A percentile compares a stretch with the other conserved stretches of the same genome.
Conservation (phyloP, 1,140 invertebrate species). For the Euborellia annulipes region DNA sequence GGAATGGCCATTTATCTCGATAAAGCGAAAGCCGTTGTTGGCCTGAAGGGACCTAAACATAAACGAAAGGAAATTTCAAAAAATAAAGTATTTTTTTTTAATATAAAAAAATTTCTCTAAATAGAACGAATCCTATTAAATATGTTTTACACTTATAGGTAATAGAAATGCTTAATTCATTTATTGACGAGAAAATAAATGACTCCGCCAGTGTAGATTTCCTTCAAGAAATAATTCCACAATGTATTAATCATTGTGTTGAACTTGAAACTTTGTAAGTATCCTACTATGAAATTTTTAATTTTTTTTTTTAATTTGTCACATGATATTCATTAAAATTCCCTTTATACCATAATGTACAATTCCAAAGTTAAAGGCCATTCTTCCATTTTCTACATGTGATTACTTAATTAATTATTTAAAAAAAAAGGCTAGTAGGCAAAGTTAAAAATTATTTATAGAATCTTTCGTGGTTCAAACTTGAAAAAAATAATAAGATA, state of each 20-base stretch:
- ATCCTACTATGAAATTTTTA: no score
- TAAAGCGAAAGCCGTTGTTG: constrained; percentile 47
- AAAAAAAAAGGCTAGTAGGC: no score
- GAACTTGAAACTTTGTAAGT: constrained; percentile 24
- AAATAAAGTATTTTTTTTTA: constrained; percentile 40
- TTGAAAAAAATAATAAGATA: no score
- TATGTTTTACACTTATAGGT: constrained; percentile 26
- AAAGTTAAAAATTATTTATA: no score
- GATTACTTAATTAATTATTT: no score
- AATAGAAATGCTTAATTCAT: constrained; percentile 36
- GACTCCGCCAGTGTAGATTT: constrained; percentile 9
- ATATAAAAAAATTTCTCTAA: constrained; percentile 14
- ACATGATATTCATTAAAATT: no score
- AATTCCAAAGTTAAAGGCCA: no score
- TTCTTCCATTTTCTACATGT: no score
- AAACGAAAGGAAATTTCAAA: constrained; percentile 39
- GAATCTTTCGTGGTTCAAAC: no score
- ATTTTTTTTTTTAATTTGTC: no score
- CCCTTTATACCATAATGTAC: no score
- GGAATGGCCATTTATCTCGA: constrained; percentile 53
- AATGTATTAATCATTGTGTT: constrained; percentile 31
- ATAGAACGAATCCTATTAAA: constrained; percentile 1
- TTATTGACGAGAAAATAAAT: constrained; percentile 24
- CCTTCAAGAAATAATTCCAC: constrained; percentile 27
- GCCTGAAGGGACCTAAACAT: constrained; percentile 36